These are phyloP conservation scores for Bedellia somnulentella DNA, from an alignment of 2,888 invertebrate genomes.

Conservation along the genomic window DNA sequence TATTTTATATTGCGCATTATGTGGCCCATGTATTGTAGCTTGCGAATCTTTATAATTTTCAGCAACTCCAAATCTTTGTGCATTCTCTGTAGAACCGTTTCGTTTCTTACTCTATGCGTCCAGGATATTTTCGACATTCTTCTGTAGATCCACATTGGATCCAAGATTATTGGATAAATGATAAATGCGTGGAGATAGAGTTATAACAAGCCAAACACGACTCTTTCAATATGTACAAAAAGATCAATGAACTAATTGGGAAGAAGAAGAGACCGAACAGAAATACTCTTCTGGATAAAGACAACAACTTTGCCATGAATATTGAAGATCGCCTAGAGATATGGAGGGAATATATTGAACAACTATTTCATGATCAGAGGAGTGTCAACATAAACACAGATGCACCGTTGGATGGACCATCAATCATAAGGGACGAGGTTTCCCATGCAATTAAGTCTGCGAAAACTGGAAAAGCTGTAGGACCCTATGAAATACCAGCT, in stretches of 20 bases:
- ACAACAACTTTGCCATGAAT: slow-evolving; percentile 1
- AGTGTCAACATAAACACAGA: no score
- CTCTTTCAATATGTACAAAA: slow-evolving; percentile 3
- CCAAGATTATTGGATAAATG: not conserved
- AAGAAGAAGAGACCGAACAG: not conserved
- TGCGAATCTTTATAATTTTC: no score
- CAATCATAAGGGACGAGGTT: not conserved
- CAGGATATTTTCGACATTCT: no score
- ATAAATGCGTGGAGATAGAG: slow-evolving; percentile 1
- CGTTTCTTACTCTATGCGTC: no score
- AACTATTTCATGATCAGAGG: not conserved
- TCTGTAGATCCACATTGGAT: no score
- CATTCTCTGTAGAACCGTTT: no score
- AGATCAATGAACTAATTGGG: slow-evolving; percentile 2
- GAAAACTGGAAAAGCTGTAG: slow-evolving; percentile 1
- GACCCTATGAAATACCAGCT: not conserved
- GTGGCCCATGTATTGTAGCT: no score
- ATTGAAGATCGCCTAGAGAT: not conserved
- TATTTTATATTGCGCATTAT: no score
- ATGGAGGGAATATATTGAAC: not conserved
- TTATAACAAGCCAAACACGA: slow-evolving; percentile 1
- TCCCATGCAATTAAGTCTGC: not conserved
- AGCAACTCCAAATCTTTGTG: no score
- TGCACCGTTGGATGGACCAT: not conserved
- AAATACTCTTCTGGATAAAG: slow-evolving; percentile 2